phyloP scores from a whole-genome alignment of 1,140 invertebrate species.

The Gryon sp. region DNA sequence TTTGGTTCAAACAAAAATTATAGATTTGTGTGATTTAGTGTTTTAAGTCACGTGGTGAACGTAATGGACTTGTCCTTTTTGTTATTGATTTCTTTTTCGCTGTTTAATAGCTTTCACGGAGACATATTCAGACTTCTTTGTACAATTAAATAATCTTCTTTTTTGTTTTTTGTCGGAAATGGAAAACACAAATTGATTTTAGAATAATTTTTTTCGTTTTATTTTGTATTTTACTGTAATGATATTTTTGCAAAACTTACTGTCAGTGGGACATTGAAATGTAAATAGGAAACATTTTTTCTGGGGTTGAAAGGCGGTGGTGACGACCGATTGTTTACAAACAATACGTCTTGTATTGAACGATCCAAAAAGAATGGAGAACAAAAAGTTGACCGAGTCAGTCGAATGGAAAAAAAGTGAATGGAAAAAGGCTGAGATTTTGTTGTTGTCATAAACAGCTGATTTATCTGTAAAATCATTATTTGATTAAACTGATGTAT shows the following conservation, averaged over 20 bases:
- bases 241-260: background rate
- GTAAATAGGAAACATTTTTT: no score
- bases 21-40: background rate
- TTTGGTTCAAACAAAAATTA: background rate
- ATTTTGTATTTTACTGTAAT: background rate
- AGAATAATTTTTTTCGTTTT: background rate
- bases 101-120: slow-evolving; percentile 12
- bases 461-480: background rate
- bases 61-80: slow-evolving; percentile 46
- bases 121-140: no score
- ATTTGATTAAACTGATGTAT: no score
- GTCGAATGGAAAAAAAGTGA: background rate
- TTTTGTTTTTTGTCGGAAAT: no score
- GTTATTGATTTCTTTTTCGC: slow-evolving; percentile 42
- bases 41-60: slow-evolving; percentile 18
- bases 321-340: background rate
- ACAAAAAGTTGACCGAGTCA: background rate
- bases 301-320: background rate
- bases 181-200: no score
- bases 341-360: background rate
- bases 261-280: background rate
- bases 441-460: slow-evolving; percentile 1
- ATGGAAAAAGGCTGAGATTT: background rate
- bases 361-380: background rate
- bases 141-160: no score